A percentile compares a stretch with the other conserved stretches of the same genome.
phyloP scores from a whole-genome alignment of 2,888 invertebrate genomes.

The Pedicia rivosa region DNA sequence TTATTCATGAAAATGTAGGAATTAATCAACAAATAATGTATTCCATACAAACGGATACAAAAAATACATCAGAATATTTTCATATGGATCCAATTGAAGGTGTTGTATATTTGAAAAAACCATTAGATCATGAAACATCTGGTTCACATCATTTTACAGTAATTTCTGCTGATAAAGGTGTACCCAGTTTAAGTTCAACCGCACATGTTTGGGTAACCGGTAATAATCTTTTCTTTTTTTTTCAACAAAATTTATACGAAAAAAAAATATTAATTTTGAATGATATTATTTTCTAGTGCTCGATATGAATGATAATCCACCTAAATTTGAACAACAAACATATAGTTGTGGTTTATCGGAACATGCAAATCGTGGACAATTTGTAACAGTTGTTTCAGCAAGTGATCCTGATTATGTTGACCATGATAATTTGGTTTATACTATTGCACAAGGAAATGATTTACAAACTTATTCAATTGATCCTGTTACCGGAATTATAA shows the following conservation, averaged over 20 bases:
- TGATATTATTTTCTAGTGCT: slow-evolving; percentile 37
- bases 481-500: slow-evolving; percentile 42
- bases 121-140: slow-evolving; percentile 65
- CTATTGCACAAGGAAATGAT: slow-evolving; percentile 69
- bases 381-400: slow-evolving; percentile 74
- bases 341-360: slow-evolving; percentile 65
- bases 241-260: background rate
- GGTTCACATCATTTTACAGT: slow-evolving; percentile 62
- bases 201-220: slow-evolving; percentile 70
- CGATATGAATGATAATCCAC: slow-evolving; percentile 85
- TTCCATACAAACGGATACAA: slow-evolving; percentile 45
- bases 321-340: slow-evolving; percentile 66
- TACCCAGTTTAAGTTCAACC: slow-evolving; percentile 64
- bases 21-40: slow-evolving; percentile 51
- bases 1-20: slow-evolving; percentile 14
- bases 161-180: slow-evolving; percentile 66
- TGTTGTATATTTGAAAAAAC: slow-evolving; percentile 53
- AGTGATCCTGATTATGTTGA: slow-evolving; percentile 77
- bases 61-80: slow-evolving; percentile 51
- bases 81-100: slow-evolving; percentile 63
- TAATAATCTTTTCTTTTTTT: slow-evolving; percentile 20
- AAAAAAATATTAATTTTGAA: background rate
- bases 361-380: slow-evolving; percentile 71
- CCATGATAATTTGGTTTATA: slow-evolving; percentile 55
- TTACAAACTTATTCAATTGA: slow-evolving; percentile 55